Evolutionary conservation across 2,113 vertebrate species (phyloP).

Genomic region (Urocolius indicus): DNA sequence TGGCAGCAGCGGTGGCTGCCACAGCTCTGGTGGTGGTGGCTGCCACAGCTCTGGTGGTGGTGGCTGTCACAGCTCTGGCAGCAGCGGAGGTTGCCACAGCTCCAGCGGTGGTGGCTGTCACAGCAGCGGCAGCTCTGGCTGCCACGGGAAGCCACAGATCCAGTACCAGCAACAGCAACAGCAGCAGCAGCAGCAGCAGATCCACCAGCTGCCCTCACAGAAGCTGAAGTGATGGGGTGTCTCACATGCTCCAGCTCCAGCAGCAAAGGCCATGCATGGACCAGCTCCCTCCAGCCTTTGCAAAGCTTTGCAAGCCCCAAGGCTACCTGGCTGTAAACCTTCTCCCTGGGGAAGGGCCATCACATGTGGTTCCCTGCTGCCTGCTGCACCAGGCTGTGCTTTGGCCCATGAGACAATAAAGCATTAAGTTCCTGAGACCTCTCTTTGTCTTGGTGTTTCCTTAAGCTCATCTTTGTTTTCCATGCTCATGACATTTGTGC

Average conservation of each 20-base stretch:
- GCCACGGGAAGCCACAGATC: background rate
- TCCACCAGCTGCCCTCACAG: background rate
- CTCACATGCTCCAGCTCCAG: background rate
- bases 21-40: background rate
- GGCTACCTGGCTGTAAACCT: background rate
- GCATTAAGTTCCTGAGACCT: background rate
- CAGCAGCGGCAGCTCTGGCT: background rate
- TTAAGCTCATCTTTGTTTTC: background rate
- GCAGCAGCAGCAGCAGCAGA: constrained; percentile 11
- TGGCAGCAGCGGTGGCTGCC: background rate
- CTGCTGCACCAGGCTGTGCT: background rate
- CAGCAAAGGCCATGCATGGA: background rate
- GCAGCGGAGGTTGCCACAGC: background rate
- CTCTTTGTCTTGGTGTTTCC: background rate
- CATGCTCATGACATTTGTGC: rapidly evolving
- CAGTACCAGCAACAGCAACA: background rate
- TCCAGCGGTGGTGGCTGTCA: background rate
- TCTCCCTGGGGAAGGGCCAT: background rate
- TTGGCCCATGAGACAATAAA: background rate
- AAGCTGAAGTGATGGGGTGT: constrained; percentile 18
- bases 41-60: background rate
- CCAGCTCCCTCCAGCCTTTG: background rate
- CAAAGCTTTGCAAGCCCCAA: background rate
- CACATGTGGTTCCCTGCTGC: no score
- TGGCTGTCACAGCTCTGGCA: background rate